A percentile compares a stretch with the other conserved stretches of the same genome.
Evolutionary conservation across 2,888 invertebrate species (phyloP).

Genomic region (Eurytoma adleriae): DNA sequence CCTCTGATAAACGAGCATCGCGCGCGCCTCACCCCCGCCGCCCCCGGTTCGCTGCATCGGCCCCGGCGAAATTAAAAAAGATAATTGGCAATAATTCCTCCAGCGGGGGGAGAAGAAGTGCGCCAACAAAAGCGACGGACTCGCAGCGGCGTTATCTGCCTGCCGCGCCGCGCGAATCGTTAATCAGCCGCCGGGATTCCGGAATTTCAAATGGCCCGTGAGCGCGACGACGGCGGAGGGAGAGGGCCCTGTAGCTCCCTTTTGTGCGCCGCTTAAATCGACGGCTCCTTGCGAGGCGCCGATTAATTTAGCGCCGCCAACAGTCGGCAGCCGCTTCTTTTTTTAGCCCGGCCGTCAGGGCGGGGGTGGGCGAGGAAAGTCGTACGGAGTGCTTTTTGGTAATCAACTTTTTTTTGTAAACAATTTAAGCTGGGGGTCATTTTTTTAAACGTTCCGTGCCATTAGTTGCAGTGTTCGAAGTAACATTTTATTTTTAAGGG

Average conservation of each 20-base stretch:
- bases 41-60: background rate
- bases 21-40: background rate
- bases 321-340: background rate
- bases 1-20: conserved; percentile 49
- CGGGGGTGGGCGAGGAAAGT: background rate
- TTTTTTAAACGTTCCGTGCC: too few relatives aligned
- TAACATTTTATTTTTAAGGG: too few relatives aligned
- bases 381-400: background rate
- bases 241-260: background rate
- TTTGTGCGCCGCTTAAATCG: background rate
- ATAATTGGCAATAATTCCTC: conserved; percentile 59
- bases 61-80: conserved; percentile 56
- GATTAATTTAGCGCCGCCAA: conserved; percentile 41
- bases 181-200: conserved; percentile 66
- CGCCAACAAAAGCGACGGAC: conserved; percentile 21
- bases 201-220: conserved; percentile 67
- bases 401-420: too few relatives aligned
- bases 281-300: conserved; percentile 3
- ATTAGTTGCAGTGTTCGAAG: too few relatives aligned
- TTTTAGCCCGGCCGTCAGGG: background rate
- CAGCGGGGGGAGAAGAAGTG: background rate
- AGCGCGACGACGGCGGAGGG: background rate
- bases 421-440: too few relatives aligned
- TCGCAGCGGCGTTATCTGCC: conserved; percentile 41
- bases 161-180: conserved; percentile 58